These are phyloP conservation scores for Myotis daubentonii DNA, from an alignment of 2,797 vertebrate genomes.

Conservation along the genomic window DNA sequence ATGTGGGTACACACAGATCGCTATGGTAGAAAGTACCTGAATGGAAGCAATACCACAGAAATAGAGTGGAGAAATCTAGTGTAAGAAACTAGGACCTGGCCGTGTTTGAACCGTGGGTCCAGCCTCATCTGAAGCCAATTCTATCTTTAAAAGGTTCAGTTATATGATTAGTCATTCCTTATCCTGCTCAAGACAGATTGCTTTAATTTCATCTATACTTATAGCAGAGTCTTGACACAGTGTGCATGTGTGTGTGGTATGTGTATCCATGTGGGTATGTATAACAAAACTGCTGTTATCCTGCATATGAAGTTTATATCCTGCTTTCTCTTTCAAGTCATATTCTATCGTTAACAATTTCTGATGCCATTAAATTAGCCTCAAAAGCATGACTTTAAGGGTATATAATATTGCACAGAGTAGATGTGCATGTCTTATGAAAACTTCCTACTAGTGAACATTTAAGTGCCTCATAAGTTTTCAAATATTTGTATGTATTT, in stretches of 20 bases:
- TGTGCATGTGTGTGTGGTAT: neutral
- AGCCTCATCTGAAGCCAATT: neutral
- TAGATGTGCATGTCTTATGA: neutral
- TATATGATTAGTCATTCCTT: neutral
- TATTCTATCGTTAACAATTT: neutral
- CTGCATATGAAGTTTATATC: neutral
- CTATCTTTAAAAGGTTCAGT: neutral
- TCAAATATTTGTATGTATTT: conserved; percentile 26
- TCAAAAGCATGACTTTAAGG: neutral
- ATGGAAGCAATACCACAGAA: neutral
- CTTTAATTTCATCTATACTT: neutral
- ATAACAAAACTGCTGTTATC: neutral
- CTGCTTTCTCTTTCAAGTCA: neutral
- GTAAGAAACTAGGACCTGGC: neutral
- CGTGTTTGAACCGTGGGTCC: neutral
- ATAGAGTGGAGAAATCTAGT: neutral
- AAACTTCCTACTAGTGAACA: neutral
- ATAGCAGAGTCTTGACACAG: neutral
- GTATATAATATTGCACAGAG: neutral
- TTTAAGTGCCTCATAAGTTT: neutral
- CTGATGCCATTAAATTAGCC: neutral
- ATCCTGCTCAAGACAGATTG: neutral
- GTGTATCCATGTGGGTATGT: neutral
- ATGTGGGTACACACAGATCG: neutral
- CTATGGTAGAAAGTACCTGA: neutral